These are phyloP conservation scores for Tor tambroides DNA, from an alignment of 2,113 vertebrate genomes.

Conservation along the genomic window DNA sequence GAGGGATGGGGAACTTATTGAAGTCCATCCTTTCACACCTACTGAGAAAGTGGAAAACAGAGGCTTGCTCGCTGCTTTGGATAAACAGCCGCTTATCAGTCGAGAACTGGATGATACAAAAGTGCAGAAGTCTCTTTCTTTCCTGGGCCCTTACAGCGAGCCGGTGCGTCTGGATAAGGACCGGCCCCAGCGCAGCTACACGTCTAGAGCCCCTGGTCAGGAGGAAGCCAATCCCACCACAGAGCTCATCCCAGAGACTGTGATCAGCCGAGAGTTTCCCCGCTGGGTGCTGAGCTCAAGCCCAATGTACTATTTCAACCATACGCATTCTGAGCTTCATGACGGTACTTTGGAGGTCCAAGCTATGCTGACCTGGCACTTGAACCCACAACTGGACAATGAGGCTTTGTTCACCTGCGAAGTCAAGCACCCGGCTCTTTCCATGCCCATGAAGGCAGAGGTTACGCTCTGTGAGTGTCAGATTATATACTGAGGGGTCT, in stretches of 20 bases:
- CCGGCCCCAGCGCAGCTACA: constrained; percentile 43
- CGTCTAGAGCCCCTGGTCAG: constrained; percentile 57
- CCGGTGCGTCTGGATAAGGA: constrained; percentile 57
- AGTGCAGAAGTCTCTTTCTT: constrained; percentile 78
- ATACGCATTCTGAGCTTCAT: constrained; percentile 75
- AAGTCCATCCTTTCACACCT: constrained; percentile 76
- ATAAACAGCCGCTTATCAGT: constrained; percentile 76
- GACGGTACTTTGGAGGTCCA: constrained; percentile 89
- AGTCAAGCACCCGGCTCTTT: constrained; percentile 92
- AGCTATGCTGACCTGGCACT: constrained; percentile 90
- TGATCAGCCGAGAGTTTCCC: constrained; percentile 91
- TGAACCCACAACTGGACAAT: constrained; percentile 92
- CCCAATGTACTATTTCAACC: constrained; percentile 87
- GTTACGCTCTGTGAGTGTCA: constrained; percentile 88
- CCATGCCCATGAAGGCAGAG: constrained; percentile 96
- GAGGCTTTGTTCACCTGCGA: constrained; percentile 95
- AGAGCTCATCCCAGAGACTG: constrained; percentile 84
- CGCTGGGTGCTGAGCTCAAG: constrained; percentile 88
- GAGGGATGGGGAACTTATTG: constrained; percentile 86
- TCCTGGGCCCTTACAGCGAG: constrained; percentile 71
- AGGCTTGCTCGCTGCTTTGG: constrained; percentile 64
- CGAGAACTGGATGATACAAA: constrained; percentile 89
- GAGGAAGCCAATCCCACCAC: constrained; percentile 72
- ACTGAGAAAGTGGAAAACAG: constrained; percentile 53
- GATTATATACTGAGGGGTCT: not conserved